Percentiles rank a stretch among this genome's conserved stretches.
Conservation (phyloP, 2,888 invertebrate genomes). For the Malachius bipustulatus region DNA sequence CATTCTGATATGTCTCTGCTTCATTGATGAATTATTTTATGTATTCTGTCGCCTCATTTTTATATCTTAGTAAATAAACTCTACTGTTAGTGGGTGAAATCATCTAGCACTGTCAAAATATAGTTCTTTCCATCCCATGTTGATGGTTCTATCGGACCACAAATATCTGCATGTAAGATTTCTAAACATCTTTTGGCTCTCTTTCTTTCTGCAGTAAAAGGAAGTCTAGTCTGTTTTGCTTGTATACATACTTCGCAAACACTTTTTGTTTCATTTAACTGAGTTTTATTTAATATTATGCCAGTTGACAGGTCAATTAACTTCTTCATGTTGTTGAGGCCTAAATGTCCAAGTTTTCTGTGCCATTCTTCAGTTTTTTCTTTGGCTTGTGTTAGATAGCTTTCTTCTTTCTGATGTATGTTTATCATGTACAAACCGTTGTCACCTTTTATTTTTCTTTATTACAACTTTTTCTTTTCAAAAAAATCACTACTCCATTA, state of each 20-base stretch:
- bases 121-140: too few relatives aligned
- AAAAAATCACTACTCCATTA: constrained; percentile 20
- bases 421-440: constrained; percentile 15
- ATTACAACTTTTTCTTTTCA: constrained; percentile 17
- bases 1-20: too few relatives aligned
- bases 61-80: too few relatives aligned
- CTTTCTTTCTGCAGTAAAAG: constrained; percentile 1
- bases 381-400: neutral
- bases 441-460: constrained; percentile 15
- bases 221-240: constrained; percentile 3
- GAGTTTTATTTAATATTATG: neutral
- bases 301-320: constrained; percentile 5
- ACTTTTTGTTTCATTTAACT: neutral
- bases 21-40: too few relatives aligned
- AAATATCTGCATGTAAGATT: too few relatives aligned
- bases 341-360: constrained; percentile 9
- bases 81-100: too few relatives aligned
- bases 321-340: constrained; percentile 8
- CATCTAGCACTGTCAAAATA: too few relatives aligned
- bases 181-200: constrained; percentile 5
- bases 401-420: constrained; percentile 8
- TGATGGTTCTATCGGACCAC: too few relatives aligned
- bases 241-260: constrained; percentile 10
- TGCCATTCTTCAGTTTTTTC: constrained; percentile 10
- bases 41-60: too few relatives aligned